Percentiles rank a stretch among this genome's conserved stretches.
Evolutionary conservation across 2,797 vertebrate genomes (phyloP).

Genomic region (Glyptemys insculpta): DNA sequence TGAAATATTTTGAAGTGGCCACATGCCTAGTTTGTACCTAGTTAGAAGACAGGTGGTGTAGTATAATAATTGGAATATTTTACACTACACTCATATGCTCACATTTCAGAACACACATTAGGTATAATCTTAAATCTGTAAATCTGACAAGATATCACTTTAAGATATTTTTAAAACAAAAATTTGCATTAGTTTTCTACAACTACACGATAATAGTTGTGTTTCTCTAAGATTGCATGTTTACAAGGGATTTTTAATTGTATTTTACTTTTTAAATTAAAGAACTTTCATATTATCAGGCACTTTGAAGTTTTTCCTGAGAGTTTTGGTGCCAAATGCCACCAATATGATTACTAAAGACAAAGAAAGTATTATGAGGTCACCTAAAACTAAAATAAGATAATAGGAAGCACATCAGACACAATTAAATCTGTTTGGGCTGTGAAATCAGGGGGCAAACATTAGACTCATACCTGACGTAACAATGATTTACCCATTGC

Average conservation of each 20-base stretch:
- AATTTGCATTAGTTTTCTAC: accelerated
- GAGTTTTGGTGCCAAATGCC: neutral
- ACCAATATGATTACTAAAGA: neutral
- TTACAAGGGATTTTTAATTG: neutral
- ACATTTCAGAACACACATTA: neutral
- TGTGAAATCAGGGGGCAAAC: neutral
- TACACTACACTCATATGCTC: neutral
- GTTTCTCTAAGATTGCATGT: neutral
- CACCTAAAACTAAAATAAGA: neutral
- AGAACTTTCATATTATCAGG: neutral
- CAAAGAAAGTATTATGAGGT: neutral
- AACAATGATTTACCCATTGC: neutral
- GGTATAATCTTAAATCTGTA: neutral
- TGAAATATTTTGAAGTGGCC: neutral
- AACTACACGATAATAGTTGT: neutral
- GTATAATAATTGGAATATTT: accelerated
- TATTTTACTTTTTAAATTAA: neutral
- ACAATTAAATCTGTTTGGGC: neutral
- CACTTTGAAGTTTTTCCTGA: neutral
- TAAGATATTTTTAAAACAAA: neutral
- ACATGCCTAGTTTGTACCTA: neutral
- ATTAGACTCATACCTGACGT: neutral
- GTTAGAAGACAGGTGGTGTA: neutral
- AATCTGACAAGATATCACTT: neutral
- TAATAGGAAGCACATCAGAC: neutral